Evolutionary conservation across 2,113 vertebrate species (phyloP).

Genomic region (Brachypodius melanocephalos): DNA sequence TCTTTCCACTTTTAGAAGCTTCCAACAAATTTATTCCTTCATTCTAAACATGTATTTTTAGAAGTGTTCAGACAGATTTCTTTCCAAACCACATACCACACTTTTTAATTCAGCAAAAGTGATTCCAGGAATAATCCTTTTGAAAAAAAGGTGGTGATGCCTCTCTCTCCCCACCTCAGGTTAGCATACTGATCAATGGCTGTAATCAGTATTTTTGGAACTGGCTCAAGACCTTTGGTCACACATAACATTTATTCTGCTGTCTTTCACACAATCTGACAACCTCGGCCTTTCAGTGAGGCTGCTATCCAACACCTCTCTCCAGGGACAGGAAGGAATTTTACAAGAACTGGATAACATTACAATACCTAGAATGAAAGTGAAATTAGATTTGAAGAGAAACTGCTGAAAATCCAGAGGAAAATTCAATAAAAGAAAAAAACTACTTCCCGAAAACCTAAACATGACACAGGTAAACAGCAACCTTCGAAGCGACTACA

Average conservation of each 20-base stretch:
- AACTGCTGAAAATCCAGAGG: background rate
- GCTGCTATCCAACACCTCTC: background rate
- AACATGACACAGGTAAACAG: background rate
- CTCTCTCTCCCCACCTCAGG: background rate
- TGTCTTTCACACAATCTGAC: background rate
- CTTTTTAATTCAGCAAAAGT: background rate
- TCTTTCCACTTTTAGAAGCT: background rate
- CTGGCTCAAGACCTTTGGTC: background rate
- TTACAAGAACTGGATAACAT: background rate
- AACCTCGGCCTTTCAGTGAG: fast-evolving
- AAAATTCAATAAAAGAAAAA: background rate
- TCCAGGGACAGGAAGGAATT: background rate
- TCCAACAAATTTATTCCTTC: background rate
- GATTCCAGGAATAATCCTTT: background rate
- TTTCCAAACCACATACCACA: background rate
- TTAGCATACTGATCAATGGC: background rate
- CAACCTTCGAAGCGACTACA: background rate
- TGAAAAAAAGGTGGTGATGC: background rate
- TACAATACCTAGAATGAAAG: background rate
- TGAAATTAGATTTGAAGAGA: background rate
- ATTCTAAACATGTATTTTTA: background rate
- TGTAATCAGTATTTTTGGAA: background rate
- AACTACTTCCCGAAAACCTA: background rate
- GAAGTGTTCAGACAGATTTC: background rate
- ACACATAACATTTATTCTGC: background rate